Base-by-base conservation (phyloP, 2,797 vertebrate genomes). In the Carduelis carduelis region DNA sequence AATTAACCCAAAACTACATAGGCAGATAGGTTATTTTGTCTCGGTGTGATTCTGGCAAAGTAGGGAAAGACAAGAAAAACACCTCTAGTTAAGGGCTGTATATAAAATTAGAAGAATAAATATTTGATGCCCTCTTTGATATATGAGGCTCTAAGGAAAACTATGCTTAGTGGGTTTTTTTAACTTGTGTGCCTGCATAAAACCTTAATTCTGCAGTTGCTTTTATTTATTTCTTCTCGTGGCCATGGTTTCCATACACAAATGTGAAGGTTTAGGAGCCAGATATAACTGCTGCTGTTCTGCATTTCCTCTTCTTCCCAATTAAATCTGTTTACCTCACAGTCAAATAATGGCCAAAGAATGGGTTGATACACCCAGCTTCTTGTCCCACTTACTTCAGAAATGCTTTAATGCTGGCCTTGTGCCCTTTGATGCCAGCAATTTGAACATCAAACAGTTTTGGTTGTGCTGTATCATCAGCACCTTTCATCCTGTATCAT, bases 381-480 rank as follows among this genome's bases (percentile, higher is more conserved):
- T 61, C 69, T 86, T 86, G 76, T 81, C 76, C 80, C 75, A 60
- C n/a, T 79, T 84, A 56, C 10, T 88, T 87, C 71, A 87, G 52
- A 80, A 64, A 57, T 35, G 49, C 77, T 93, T 78, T 68, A 35
- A 77, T 71, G 34, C 44, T 91, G 81, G 78, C 78, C 50, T 14
- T 28, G 32, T 60, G 82, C 65, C 64, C 60, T 84, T 89, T 50
- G 75, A 89, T 89, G 84, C 61, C 71, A 91, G 50, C 75, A 87
- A 87, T 93, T 92, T 89, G 89, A 90, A 93, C 84, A 87, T 93
- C 77, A 94, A 94, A 87, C 68, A 83, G 56, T 47, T 94, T 28
- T 74, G 60, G 20, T 49, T 84, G n/a, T 70, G 86, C 92, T 80
- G 27, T 22, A 61, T 96, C 92, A 81, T 93, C 74, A 79, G 44